Percentiles rank a stretch among this genome's conserved stretches.
phyloP scores from a whole-genome alignment of 2,797 vertebrate genomes.

The Intellagama lesueurii region DNA sequence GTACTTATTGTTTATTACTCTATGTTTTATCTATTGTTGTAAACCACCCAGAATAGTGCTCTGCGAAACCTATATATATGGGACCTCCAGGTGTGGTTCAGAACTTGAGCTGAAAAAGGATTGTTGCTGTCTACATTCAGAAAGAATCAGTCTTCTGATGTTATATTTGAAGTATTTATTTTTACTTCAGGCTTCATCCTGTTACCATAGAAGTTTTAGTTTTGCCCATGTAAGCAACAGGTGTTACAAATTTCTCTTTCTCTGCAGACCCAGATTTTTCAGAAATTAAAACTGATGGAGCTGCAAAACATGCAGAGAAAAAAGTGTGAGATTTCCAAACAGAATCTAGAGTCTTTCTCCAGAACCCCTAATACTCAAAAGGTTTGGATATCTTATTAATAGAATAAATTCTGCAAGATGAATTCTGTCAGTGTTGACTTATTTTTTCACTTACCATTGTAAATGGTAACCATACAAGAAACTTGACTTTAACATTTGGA shows the following conservation, averaged over 20 bases:
- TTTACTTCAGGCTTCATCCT: not conserved
- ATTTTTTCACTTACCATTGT: not conserved
- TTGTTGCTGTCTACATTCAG: too few relatives aligned
- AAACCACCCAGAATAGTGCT: too few relatives aligned
- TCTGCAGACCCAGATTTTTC: conserved; percentile 36
- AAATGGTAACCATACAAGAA: not conserved
- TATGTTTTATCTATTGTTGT: too few relatives aligned
- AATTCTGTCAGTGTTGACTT: conserved; percentile 5
- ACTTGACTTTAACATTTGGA: not conserved
- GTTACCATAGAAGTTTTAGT: not conserved
- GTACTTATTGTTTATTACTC: too few relatives aligned
- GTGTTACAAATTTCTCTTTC: conserved; percentile 10
- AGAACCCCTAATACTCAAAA: conserved; percentile 29
- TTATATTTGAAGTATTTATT: not conserved
- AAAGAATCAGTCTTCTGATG: not conserved
- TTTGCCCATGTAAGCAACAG: not conserved
- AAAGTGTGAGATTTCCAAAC: conserved; percentile 22
- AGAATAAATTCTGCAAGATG: conserved; percentile 29
- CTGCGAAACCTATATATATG: too few relatives aligned
- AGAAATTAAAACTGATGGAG: conserved; percentile 36
- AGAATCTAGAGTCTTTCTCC: conserved; percentile 2
- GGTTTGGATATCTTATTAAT: conserved; percentile 28
- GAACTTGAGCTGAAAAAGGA: too few relatives aligned
- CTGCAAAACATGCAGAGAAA: conserved; percentile 19
- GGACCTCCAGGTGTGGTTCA: too few relatives aligned